phyloP scores from a whole-genome alignment of 2,888 invertebrate species.

The Cantharis lateralis region DNA sequence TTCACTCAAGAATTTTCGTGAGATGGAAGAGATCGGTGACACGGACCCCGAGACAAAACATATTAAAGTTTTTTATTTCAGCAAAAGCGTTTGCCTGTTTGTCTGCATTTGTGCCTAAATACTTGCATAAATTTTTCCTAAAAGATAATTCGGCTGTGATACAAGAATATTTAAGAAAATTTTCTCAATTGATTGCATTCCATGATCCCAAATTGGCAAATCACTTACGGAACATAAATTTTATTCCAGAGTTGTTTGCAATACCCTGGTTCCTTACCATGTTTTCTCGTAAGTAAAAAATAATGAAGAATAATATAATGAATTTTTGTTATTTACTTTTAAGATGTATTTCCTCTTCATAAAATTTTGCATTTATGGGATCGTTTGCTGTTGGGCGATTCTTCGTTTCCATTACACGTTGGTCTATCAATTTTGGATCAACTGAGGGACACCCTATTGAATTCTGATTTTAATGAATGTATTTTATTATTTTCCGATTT shows the following conservation, averaged over 20 bases:
- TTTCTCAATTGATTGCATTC: slow-evolving; percentile 94
- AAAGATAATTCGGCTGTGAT: slow-evolving; percentile 96
- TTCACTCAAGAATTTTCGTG: too few species aligned
- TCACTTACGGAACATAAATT: slow-evolving; percentile 90
- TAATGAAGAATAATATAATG: neutral
- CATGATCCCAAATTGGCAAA: slow-evolving; percentile 92
- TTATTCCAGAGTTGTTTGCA: slow-evolving; percentile 96
- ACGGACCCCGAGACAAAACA: too few species aligned
- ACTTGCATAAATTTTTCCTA: slow-evolving; percentile 94
- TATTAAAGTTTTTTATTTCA: slow-evolving; percentile 55
- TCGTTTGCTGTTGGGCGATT: slow-evolving; percentile 88
- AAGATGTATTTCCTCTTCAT: slow-evolving; percentile 97
- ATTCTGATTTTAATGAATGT: slow-evolving; percentile 97
- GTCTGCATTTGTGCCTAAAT: slow-evolving; percentile 94
- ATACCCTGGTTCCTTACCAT: slow-evolving; percentile 99
- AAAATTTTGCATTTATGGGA: slow-evolving; percentile 99
- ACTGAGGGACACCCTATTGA: slow-evolving; percentile 78
- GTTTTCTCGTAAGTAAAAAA: slow-evolving; percentile 90
- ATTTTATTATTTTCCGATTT: slow-evolving; percentile 98
- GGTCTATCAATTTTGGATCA: slow-evolving; percentile 92
- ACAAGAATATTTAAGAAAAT: slow-evolving; percentile 96
- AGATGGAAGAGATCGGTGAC: too few species aligned
- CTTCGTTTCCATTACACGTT: slow-evolving; percentile 91
- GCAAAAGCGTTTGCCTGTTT: slow-evolving; percentile 94
- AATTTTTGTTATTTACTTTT: slow-evolving; percentile 42